Base-by-base conservation (phyloP, 1,140 invertebrate genomes). In the Sinella curviseta region DNA sequence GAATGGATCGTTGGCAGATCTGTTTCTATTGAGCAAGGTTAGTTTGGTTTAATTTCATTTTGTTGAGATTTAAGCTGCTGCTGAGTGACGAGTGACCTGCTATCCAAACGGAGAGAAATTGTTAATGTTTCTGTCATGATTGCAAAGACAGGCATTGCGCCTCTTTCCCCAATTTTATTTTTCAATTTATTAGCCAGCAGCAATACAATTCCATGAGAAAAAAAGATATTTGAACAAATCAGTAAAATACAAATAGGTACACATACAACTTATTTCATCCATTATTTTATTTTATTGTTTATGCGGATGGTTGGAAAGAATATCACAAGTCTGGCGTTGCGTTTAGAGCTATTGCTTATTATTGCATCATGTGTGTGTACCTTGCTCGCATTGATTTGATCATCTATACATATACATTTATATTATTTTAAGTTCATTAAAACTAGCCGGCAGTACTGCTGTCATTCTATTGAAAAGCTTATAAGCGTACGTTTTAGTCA, bases 371-470 rank as follows among this genome's bases (percentile, higher is more conserved):
- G n/a, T n/a, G n/a, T n/a, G n/a, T n/a, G n/a, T n/a, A n/a, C n/a
- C n/a, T n/a, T n/a, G n/a, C n/a, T n/a, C n/a, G n/a, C n/a, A n/a
- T n/a, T n/a, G n/a, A n/a, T n/a, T n/a, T n/a, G n/a, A n/a, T n/a
- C n/a, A n/a, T n/a, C n/a, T n/a, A n/a, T n/a, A n/a, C n/a, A n/a
- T n/a, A n/a, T n/a, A n/a, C n/a, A n/a, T n/a, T n/a, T n/a, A n/a
- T n/a, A n/a, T n/a, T n/a, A n/a, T 65, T 65, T 70, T 70, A 30
- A 70, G 65, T 70, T 70, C 65, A 70, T 70, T 70, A 70, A 70
- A 70, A 31, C 65, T 48, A 54, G 17, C 35, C 74, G 34, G 24
- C n/a, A 48, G 28, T 4, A 8, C 8, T 67, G n/a, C 12, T 75
- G 8, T n/a, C n/a, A n/a, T n/a, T 75, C 24, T 70, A 33, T 31